Evolutionary conservation across 1,140 invertebrate genomes (phyloP).

Genomic region (Lanistes nyassanus): DNA sequence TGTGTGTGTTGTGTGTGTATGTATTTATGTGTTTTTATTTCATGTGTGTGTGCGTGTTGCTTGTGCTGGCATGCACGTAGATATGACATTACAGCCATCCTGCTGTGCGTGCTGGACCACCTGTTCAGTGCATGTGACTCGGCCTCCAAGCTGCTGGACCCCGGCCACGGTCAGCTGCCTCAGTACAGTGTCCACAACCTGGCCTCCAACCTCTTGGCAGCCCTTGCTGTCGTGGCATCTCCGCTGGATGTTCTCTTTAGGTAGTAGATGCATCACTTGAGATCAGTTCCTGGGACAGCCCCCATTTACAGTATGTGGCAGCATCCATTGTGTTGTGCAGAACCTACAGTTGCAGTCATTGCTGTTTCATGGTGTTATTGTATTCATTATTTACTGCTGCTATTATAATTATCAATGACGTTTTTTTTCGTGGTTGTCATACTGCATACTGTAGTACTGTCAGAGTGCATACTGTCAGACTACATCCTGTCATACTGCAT

Average conservation of each 20-base stretch:
- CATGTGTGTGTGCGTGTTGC: background rate
- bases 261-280: slow-evolving; percentile 33
- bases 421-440: too few species aligned
- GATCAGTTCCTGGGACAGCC: background rate
- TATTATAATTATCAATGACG: too few species aligned
- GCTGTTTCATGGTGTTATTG: too few species aligned
- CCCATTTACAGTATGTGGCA: too few species aligned
- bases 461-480: too few species aligned
- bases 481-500: too few species aligned
- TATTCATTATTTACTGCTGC: too few species aligned
- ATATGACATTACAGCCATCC: slow-evolving; percentile 53
- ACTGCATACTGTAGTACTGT: too few species aligned
- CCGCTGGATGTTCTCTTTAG: slow-evolving; percentile 60
- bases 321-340: too few species aligned
- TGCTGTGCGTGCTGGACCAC: slow-evolving; percentile 54
- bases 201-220: slow-evolving; percentile 54
- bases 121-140: slow-evolving; percentile 49
- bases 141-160: slow-evolving; percentile 51
- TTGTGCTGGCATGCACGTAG: slow-evolving; percentile 30
- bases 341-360: too few species aligned
- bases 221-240: slow-evolving; percentile 53
- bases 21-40: background rate
- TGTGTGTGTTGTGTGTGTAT: too few species aligned
- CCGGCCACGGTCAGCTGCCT: slow-evolving; percentile 50
- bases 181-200: slow-evolving; percentile 62